These are phyloP conservation scores for Lycodopsis pacificus DNA, from an alignment of 2,797 vertebrate species.

Conservation along the genomic window DNA sequence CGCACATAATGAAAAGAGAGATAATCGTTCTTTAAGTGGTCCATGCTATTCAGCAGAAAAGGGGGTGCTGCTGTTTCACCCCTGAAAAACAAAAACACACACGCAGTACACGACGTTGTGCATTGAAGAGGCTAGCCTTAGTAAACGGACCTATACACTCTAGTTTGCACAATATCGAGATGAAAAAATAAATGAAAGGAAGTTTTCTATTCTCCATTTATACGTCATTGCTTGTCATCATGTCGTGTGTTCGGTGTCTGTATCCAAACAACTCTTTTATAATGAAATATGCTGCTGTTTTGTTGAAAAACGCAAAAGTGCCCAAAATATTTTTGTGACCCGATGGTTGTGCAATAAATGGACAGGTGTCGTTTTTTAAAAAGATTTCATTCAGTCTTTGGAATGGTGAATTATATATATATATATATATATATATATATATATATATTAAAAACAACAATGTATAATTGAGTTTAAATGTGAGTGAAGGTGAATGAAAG, in stretches of 20 bases:
- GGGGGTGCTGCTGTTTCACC: constrained; percentile 57
- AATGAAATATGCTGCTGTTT: constrained; percentile 85
- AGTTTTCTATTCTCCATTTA: constrained; percentile 75
- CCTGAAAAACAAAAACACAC: constrained; percentile 30
- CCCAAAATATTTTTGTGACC: constrained; percentile 84
- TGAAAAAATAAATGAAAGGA: constrained; percentile 7
- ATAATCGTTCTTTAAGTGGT: constrained; percentile 75
- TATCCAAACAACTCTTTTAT: constrained; percentile 66
- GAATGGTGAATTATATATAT: constrained; percentile 47
- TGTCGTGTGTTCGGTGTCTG: background rate
- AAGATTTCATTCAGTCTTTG: constrained; percentile 67
- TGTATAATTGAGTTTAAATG: constrained; percentile 71
- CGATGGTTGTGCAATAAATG: constrained; percentile 83
- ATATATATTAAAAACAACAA: constrained; percentile 50
- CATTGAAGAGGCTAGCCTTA: constrained; percentile 79
- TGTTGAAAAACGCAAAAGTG: constrained; percentile 80
- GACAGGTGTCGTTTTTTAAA: constrained; percentile 73
- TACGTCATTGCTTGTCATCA: constrained; percentile 67
- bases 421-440: constrained; percentile 12
- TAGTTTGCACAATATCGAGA: constrained; percentile 77
- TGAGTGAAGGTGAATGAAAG: constrained; percentile 69
- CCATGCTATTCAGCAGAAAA: constrained; percentile 66
- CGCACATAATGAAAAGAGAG: constrained; percentile 74
- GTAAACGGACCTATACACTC: constrained; percentile 78
- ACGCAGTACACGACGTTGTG: constrained; percentile 76